Conservation (phyloP, 1,140 invertebrate species). For the Colletes latitarsis region DNA sequence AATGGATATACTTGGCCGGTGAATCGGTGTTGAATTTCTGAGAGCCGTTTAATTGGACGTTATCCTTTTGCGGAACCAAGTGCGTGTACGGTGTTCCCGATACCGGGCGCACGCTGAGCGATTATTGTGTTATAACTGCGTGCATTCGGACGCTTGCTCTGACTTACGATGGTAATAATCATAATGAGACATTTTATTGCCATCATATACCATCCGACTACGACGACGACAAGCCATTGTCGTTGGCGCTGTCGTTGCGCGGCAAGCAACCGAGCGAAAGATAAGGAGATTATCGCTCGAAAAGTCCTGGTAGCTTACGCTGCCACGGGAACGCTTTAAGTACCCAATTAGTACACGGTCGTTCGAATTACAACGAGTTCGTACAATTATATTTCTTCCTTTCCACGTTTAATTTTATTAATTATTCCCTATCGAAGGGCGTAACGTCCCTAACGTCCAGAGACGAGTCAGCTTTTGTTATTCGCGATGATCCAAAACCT, state of each 20-base stretch:
- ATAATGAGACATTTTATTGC: conserved; percentile 60
- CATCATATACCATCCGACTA: conserved; percentile 32
- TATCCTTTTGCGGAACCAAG: conserved; percentile 51
- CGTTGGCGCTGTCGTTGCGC: conserved; percentile 27
- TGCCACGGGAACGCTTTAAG: background rate
- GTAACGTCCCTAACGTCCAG: background rate
- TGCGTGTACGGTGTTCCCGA: conserved; percentile 47
- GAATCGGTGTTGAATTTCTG: conserved; percentile 54
- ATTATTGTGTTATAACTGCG: conserved; percentile 53
- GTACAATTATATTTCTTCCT: background rate
- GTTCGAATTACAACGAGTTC: background rate
- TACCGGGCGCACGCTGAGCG: conserved; percentile 33
- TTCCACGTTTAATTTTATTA: background rate
- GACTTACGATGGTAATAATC: conserved; percentile 63
- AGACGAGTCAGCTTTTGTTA: conserved; percentile 44
- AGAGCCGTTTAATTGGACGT: conserved; percentile 31
- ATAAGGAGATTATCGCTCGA: conserved; percentile 46
- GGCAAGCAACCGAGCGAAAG: conserved; percentile 24
- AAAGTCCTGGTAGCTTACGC: conserved; percentile 6
- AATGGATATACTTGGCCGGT: conserved; percentile 24
- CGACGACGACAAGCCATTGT: conserved; percentile 24
- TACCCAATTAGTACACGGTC: background rate
- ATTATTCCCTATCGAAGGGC: background rate
- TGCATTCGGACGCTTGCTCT: conserved; percentile 20
- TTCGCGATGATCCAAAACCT: conserved; percentile 52